Percentiles rank a stretch among this genome's conserved stretches.
Conservation (phyloP, 2,113 vertebrate species). For the Brachyhypopomus occidentalis region DNA sequence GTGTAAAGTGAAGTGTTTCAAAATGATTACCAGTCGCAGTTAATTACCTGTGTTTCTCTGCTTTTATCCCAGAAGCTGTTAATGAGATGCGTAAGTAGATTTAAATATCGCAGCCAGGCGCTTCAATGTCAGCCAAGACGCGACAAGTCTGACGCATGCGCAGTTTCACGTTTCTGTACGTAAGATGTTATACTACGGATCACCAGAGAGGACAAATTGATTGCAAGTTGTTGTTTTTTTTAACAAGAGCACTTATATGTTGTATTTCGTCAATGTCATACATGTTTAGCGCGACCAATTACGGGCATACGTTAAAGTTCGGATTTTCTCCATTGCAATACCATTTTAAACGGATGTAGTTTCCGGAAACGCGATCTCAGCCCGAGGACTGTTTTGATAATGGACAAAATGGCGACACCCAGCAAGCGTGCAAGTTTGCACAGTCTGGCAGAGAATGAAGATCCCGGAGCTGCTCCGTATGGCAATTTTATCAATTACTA, state of each 20-base stretch:
- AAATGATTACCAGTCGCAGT: too few species aligned
- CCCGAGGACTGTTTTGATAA: constrained; percentile 42
- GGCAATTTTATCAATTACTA: constrained; percentile 94
- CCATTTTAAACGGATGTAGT: not conserved
- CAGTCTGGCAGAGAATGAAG: constrained; percentile 31
- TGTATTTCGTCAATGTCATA: too few species aligned
- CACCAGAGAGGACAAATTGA: constrained; percentile 16
- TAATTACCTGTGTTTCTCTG: too few species aligned
- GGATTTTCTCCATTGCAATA: too few species aligned
- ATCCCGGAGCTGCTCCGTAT: constrained; percentile 84
- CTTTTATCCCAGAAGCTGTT: too few species aligned
- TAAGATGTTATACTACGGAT: constrained; percentile 18
- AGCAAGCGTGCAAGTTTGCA: not conserved
- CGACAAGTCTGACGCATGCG: not conserved
- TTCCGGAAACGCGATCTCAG: constrained; percentile 17
- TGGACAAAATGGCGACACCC: constrained; percentile 62
- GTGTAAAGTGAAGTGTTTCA: too few species aligned
- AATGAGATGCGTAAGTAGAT: too few species aligned
- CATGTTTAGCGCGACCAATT: too few species aligned
- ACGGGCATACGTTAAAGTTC: too few species aligned
- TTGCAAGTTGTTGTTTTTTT: too few species aligned
- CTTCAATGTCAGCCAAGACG: constrained; percentile 47
- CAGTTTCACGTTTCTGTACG: not conserved
- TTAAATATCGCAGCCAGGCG: not conserved
- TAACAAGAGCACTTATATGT: not conserved